Evolutionary conservation across 2,888 invertebrate species (phyloP), one percentile per base, ranked within the genome.

Genomic region (Dynastes maya): DNA sequence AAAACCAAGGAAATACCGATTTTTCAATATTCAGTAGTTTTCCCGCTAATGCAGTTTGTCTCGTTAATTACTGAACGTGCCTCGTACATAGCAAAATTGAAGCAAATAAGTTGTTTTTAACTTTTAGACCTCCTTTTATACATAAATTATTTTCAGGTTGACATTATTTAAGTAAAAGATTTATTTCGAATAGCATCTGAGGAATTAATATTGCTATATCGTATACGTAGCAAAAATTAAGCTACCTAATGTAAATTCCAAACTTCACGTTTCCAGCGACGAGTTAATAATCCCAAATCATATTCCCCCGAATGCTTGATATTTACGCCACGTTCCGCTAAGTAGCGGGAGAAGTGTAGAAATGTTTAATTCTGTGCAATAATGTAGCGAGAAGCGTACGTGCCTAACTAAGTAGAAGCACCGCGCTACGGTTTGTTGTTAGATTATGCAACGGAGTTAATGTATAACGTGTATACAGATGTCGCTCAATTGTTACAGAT

Each of bases 401-500:
- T 72, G 72, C 40, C 58, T 45, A 58, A 58, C 72, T 22, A 61
- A 70, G 29, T 70, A 70, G 40, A 51, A 32, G 22, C 16, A 37
- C 13, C 55, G 67, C n/a, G 29, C n/a, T 51, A 2, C 40, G 58
- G 72, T 58, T 58, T 72, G 72, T 72, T 58, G 72, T 72, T 53
- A 58, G 72, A 72, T 72, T 72, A 72, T 72, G 58, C 72, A 40
- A 40, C 58, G 53, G 40, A 72, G 72, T 72, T 72, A 32, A 40
- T 37, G 32, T 37, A 5, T 72, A 72, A 58, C 72, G 58, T 72
- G 72, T 72, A 72, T 72, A 72, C 72, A 72, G 72, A 72, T 72
- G 72, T 72, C 72, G 72, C 61, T 72, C 72, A 72, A 72, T 82
- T 78, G 76, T 82, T 84, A 37, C 87, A 93, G 93, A 92, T 90